A percentile compares a stretch with the other conserved stretches of the same genome.
These are phyloP conservation scores for Eupithecia inturbata DNA, from an alignment of 2,888 invertebrate species.

Conservation along the genomic window DNA sequence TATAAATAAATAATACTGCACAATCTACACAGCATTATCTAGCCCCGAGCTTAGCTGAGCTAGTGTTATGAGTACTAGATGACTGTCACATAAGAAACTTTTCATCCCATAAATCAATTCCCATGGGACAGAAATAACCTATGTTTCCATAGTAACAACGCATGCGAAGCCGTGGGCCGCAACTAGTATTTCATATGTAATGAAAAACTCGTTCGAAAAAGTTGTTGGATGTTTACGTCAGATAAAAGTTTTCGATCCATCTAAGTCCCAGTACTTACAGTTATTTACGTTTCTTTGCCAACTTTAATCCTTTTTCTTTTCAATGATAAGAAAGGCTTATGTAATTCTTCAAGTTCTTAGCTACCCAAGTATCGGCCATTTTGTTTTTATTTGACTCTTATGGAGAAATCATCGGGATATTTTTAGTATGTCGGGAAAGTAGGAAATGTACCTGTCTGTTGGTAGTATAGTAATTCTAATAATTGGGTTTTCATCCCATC, in stretches of 20 bases:
- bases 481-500: too few species aligned
- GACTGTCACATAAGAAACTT: neutral
- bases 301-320: constrained; percentile 58
- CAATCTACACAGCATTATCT: too few species aligned
- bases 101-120: neutral
- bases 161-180: neutral
- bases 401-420: neutral
- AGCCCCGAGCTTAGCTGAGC: too few species aligned
- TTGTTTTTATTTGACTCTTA: constrained; percentile 1
- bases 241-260: constrained; percentile 61
- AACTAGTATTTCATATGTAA: constrained; percentile 8
- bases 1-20: too few species aligned
- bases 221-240: constrained; percentile 52
- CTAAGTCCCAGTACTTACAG: constrained; percentile 52
- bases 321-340: constrained; percentile 55
- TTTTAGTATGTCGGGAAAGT: neutral
- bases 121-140: neutral
- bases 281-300: constrained; percentile 61
- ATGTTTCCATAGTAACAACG: neutral
- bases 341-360: constrained; percentile 42
- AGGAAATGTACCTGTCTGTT: neutral
- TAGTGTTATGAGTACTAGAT: too few species aligned
- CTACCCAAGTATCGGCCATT: constrained; percentile 15
- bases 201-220: constrained; percentile 36
- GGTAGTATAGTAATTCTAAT: neutral